These are phyloP conservation scores for Oreotrochilus melanogaster DNA, from an alignment of 2,113 vertebrate genomes.

Conservation along the genomic window DNA sequence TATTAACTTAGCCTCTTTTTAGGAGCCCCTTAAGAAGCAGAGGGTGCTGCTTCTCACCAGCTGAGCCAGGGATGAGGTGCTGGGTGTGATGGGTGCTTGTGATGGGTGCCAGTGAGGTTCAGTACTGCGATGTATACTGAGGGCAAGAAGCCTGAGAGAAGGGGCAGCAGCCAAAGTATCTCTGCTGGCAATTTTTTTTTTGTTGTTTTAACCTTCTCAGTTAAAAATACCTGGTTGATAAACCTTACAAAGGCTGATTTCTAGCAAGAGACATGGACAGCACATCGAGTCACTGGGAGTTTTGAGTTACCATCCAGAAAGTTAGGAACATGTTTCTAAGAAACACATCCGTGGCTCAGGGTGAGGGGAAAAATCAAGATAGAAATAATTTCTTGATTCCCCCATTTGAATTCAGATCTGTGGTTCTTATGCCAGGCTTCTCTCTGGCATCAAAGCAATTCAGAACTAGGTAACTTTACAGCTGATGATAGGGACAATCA, in stretches of 20 bases:
- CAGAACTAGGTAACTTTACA: not conserved
- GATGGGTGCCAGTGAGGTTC: not conserved
- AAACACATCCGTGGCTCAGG: not conserved
- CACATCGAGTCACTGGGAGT: not conserved
- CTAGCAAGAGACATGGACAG: not conserved
- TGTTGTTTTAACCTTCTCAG: not conserved
- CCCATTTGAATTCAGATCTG: not conserved
- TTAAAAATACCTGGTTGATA: not conserved
- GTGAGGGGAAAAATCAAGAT: not conserved
- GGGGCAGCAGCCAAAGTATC: not conserved
- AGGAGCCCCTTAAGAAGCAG: not conserved
- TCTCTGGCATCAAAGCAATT: not conserved
- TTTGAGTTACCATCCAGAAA: not conserved
- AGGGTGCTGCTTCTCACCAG: too few relatives aligned
- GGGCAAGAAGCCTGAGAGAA: not conserved
- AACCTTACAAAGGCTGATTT: not conserved
- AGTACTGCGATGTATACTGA: accelerated
- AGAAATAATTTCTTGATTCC: not conserved
- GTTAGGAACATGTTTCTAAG: not conserved
- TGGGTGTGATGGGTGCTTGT: not conserved
- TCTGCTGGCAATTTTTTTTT: not conserved
- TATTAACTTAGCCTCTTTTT: not conserved
- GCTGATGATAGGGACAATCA: slow-evolving; percentile 17
- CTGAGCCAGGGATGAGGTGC: too few relatives aligned
- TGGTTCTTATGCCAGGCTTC: not conserved